phyloP scores from a whole-genome alignment of 2,797 vertebrate genomes.

The Lagorchestes hirsutus region DNA sequence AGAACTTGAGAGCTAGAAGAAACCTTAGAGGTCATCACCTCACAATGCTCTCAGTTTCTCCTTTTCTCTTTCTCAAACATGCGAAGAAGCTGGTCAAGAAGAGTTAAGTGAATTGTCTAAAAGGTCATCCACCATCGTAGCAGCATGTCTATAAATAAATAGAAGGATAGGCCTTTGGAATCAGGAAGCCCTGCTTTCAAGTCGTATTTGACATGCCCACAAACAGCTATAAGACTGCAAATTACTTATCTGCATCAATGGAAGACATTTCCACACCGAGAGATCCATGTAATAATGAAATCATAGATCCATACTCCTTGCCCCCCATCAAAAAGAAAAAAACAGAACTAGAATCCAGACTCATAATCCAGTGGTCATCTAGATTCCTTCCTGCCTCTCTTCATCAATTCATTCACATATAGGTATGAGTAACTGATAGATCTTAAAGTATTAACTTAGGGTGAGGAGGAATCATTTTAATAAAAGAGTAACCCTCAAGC shows the following conservation, averaged over 20 bases:
- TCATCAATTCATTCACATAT: neutral
- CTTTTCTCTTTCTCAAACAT: neutral
- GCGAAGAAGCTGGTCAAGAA: neutral
- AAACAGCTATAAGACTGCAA: neutral
- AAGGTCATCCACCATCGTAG: neutral
- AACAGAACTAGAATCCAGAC: neutral
- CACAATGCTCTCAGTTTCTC: neutral
- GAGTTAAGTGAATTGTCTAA: neutral
- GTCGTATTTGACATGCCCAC: neutral
- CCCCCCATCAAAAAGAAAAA: too few relatives aligned
- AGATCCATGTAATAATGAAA: neutral
- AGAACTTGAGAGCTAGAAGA: neutral
- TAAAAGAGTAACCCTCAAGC: neutral
- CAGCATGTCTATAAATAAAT: neutral
- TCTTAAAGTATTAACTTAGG: neutral
- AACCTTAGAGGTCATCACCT: neutral
- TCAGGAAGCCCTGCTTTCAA: neutral
- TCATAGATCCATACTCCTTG: neutral
- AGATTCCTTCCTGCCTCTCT: neutral
- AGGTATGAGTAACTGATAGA: neutral
- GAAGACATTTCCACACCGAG: neutral
- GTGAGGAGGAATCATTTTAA: neutral
- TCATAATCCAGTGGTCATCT: neutral
- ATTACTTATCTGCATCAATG: neutral
- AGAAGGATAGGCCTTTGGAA: neutral